Base-by-base conservation (phyloP, 2,888 invertebrate species). In the Phaonia tiefii region DNA sequence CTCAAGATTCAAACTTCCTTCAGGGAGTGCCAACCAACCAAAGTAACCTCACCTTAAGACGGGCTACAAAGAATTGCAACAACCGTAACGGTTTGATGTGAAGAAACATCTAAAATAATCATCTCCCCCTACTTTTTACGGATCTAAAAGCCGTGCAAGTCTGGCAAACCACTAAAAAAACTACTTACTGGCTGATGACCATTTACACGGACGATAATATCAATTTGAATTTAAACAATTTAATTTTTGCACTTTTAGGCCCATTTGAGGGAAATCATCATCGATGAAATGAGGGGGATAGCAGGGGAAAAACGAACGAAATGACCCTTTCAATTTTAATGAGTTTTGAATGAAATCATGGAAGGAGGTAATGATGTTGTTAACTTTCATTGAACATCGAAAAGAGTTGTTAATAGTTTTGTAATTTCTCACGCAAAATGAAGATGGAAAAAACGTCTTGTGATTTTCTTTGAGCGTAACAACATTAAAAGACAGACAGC, bases 231-330 rank as follows among this genome's bases (percentile, higher is more conserved):
- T 75, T 78, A 78, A 81, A 81, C 81, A 81, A 78, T 78, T 81
- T 81, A 81, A 81, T 78, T 81, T 81, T 81, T 81, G 81, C 81
- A 81, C 81, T 81, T 75, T 75, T 71, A 75, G 67, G 75, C 71
- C 22, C 11, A 2, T 77, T 37, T 56, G 81, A n/a, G 46, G 49
- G 75, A 49, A 72, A 73, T 80, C 63, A 63, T 46, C n/a, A 22
- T 37, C 10, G 17, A 65, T 13, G 22, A 42, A 44, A 17, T 5
- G 1, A 67, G 1, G 54, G 25, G 26, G 26, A 26, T 46, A 10
- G 20, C 17, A 56, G 17, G 49, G 25, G 46, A 37, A 51, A 49
- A 42, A 1, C 26, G n/a, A 2, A 67, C 2, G 17, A 49, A 31
- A 54, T 11, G 37, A 67, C 49, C 42, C 75, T 31, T 37, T 31